Percentiles rank a stretch among this genome's conserved stretches.
These are phyloP conservation scores for Muricea muricata DNA, from an alignment of 92 coral and sea anemone species.

Conservation along the genomic window DNA sequence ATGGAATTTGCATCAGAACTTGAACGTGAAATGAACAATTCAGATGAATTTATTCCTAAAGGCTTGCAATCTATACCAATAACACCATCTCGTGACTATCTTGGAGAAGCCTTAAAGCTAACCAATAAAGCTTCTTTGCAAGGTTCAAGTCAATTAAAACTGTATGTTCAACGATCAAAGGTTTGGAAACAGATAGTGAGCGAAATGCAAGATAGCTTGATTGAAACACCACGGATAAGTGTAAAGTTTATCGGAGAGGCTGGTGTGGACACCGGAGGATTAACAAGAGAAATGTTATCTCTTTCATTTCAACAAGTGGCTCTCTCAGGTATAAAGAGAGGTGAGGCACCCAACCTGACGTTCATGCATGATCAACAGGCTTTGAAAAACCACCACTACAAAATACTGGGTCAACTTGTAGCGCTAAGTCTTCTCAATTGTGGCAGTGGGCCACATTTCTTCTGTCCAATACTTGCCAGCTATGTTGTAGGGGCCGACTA, in stretches of 20 bases:
- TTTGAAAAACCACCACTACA: slow-evolving; percentile 45
- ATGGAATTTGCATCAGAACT: slow-evolving; percentile 12
- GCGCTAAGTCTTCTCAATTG: slow-evolving; percentile 59
- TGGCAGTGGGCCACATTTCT: slow-evolving; percentile 61
- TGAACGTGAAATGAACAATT: background rate
- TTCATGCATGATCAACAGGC: slow-evolving; percentile 64
- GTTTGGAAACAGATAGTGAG: slow-evolving; percentile 13
- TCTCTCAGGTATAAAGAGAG: slow-evolving; percentile 37
- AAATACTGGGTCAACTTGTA: slow-evolving; percentile 57
- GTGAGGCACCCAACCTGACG: slow-evolving; percentile 53
- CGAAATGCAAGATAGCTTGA: slow-evolving; percentile 9
- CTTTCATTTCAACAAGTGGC: slow-evolving; percentile 24
- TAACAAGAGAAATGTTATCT: slow-evolving; percentile 29
- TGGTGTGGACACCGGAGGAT: slow-evolving; percentile 24
- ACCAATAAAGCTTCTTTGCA: background rate
- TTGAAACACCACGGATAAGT: slow-evolving; percentile 3
- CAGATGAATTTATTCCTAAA: background rate
- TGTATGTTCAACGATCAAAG: slow-evolving; percentile 29
- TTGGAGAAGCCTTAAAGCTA: slow-evolving; percentile 12
- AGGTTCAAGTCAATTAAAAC: background rate
- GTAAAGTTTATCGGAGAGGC: slow-evolving; percentile 37
- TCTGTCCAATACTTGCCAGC: slow-evolving; percentile 52
- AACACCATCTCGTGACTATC: background rate
- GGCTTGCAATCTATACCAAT: background rate
- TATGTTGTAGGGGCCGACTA: slow-evolving; percentile 29